Evolutionary conservation across 2,888 invertebrate species (phyloP).

Genomic region (Cecidostiba fungosa): DNA sequence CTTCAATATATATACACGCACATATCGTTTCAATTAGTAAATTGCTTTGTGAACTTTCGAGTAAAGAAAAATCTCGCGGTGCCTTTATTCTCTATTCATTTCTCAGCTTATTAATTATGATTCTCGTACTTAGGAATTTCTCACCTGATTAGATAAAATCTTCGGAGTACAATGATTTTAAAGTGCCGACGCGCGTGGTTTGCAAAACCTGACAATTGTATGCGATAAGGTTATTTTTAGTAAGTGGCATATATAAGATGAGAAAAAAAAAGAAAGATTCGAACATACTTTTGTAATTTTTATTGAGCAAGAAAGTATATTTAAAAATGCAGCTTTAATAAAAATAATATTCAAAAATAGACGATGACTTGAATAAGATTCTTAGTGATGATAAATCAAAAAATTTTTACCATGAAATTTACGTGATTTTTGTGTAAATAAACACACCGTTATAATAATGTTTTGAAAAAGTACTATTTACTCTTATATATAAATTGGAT

Average conservation of each 20-base stretch:
- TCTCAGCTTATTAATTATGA: slow-evolving; percentile 13
- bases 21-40: neutral
- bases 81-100: neutral
- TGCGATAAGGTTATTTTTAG: slow-evolving; percentile 40
- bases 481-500: no score
- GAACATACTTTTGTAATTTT: neutral
- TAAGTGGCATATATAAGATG: slow-evolving; percentile 3
- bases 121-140: neutral
- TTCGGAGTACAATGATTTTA: neutral
- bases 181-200: neutral
- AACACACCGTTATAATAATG: no score
- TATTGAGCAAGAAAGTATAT: neutral
- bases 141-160: slow-evolving; percentile 39
- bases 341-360: no score
- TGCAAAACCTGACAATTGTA: neutral
- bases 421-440: no score
- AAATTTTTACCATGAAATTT: no score
- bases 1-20: neutral
- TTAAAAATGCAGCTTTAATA: neutral
- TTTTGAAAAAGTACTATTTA: no score
- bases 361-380: no score
- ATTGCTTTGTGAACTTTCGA: neutral
- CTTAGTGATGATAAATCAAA: no score
- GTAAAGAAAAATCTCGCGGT: neutral
- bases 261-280: slow-evolving; percentile 27